phyloP scores from a whole-genome alignment of 2,113 vertebrate genomes.

The Cisticola juncidis region DNA sequence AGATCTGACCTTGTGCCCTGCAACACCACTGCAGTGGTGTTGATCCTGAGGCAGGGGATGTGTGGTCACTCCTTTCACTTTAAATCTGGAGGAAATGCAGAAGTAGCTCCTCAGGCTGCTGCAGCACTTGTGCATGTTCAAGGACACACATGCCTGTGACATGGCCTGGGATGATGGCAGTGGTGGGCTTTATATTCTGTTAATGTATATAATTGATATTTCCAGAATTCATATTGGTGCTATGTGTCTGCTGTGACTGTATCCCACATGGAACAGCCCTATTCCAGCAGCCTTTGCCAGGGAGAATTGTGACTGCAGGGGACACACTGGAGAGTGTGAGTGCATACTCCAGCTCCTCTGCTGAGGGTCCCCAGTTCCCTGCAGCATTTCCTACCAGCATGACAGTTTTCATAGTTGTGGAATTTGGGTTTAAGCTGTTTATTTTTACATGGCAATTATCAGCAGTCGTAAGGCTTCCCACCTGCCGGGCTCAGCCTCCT shows the following conservation, averaged over 20 bases:
- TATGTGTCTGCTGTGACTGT: neutral
- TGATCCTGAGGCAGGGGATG: neutral
- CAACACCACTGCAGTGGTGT: fast-evolving
- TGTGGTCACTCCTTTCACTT: neutral
- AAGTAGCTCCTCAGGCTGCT: neutral
- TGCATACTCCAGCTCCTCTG: no score
- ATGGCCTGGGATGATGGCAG: no score
- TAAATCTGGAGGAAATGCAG: neutral
- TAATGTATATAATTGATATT: neutral
- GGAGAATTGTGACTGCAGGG: fast-evolving
- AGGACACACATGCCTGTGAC: fast-evolving
- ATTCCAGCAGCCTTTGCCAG: no score
- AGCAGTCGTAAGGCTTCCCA: neutral
- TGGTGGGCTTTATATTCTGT: neutral
- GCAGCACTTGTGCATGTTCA: fast-evolving
- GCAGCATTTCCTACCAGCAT: fast-evolving
- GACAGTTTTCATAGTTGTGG: neutral
- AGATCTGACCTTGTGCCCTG: no score
- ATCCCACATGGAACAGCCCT: fast-evolving
- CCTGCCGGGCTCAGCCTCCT: neutral
- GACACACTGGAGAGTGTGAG: fast-evolving
- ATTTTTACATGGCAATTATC: neutral
- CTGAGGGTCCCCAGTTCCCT: no score
- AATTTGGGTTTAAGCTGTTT: neutral
- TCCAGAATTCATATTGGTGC: neutral